Percentiles rank a stretch among this genome's conserved stretches.
Conservation (phyloP, 64 coral and sea anemone species). For the Orbicella faveolata region DNA sequence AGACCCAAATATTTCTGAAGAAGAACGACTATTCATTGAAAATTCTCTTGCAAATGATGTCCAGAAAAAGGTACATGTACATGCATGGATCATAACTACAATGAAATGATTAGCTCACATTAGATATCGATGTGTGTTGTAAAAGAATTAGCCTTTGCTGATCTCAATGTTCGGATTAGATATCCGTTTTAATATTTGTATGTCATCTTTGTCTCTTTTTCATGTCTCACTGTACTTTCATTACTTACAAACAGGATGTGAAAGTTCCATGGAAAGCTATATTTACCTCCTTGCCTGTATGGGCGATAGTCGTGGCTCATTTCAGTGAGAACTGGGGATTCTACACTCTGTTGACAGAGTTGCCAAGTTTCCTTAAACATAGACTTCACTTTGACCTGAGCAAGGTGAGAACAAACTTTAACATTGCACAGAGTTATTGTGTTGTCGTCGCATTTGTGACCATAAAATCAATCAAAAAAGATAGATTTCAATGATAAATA, state of each 20-base stretch:
- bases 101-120: background rate
- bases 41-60: slow-evolving; percentile 42
- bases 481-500: no score
- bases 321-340: slow-evolving; percentile 96
- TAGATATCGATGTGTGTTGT: no score
- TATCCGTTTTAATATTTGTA: no score
- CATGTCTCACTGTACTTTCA: background rate
- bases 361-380: slow-evolving; percentile 80
- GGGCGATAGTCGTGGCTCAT: slow-evolving; percentile 89
- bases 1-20: slow-evolving; percentile 65
- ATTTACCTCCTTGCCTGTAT: slow-evolving; percentile 79
- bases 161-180: no score
- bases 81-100: background rate
- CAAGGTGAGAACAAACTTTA: slow-evolving; percentile 23
- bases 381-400: slow-evolving; percentile 80
- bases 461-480: no score
- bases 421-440: no score
- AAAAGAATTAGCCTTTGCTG: no score
- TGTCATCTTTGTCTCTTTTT: no score
- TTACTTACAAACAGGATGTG: slow-evolving; percentile 20
- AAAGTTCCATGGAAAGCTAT: slow-evolving; percentile 82
- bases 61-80: slow-evolving; percentile 13
- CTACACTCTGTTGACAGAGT: slow-evolving; percentile 84
- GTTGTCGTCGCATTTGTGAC: no score
- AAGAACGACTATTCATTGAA: slow-evolving; percentile 72